Evolutionary conservation across 2,888 invertebrate species (phyloP).

Genomic region (Baccha elongata): DNA sequence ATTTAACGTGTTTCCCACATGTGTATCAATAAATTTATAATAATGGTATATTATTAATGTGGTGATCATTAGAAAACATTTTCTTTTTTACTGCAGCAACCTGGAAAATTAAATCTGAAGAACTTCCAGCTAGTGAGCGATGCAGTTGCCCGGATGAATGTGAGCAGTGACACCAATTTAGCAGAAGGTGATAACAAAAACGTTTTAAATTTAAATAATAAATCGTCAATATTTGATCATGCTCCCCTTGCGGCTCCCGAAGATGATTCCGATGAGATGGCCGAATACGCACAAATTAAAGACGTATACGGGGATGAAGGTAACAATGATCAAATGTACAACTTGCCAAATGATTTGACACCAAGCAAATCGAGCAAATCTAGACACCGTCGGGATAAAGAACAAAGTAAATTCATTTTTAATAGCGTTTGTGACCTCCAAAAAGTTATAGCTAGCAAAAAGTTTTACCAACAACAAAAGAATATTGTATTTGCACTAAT

Average conservation of each 20-base stretch:
- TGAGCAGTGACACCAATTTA: constrained; percentile 83
- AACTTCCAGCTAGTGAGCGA: constrained; percentile 95
- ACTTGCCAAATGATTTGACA: constrained; percentile 86
- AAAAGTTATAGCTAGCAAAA: constrained; percentile 59
- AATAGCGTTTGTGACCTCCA: constrained; percentile 61
- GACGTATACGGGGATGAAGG: constrained; percentile 85
- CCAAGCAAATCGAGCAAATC: constrained; percentile 83
- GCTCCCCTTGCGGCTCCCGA: constrained; percentile 90
- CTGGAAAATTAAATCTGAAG: constrained; percentile 94
- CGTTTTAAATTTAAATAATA: constrained; percentile 74
- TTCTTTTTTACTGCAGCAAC: constrained; percentile 85
- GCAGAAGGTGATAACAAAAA: constrained; percentile 81
- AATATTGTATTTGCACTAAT: constrained; percentile 65
- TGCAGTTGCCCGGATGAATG: constrained; percentile 89
- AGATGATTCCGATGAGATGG: constrained; percentile 87
- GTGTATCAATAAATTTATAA: constrained; percentile 76
- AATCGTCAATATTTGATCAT: constrained; percentile 84
- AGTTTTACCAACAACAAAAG: constrained; percentile 44
- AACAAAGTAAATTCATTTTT: constrained; percentile 83
- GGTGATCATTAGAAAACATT: background rate
- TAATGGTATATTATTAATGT: background rate
- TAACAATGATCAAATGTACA: constrained; percentile 84
- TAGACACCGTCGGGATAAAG: constrained; percentile 86
- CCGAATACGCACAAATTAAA: constrained; percentile 88
- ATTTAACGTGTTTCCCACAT: no score